Conservation (phyloP, 1,140 invertebrate species). For the Sycobia sp. region DNA sequence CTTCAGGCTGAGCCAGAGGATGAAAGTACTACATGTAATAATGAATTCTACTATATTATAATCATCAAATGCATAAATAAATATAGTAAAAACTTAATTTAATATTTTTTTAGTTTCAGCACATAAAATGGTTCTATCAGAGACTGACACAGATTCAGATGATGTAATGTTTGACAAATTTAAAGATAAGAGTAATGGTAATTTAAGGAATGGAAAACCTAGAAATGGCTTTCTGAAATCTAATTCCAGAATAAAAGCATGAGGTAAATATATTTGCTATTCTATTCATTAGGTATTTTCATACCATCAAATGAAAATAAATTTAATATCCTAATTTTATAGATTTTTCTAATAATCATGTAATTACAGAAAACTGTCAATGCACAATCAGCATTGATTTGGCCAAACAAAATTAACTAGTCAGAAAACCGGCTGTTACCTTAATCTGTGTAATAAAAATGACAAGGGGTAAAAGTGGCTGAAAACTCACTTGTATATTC, state of each 20-base stretch:
- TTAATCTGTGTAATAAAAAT: conserved; percentile 36
- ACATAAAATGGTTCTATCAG: conserved; percentile 56
- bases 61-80: conserved; percentile 14
- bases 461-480: conserved; percentile 11
- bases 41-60: background rate
- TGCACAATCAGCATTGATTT: conserved; percentile 35
- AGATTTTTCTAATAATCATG: background rate
- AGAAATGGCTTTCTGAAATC: conserved; percentile 54
- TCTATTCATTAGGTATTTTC: background rate
- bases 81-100: conserved; percentile 12
- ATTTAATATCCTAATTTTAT: background rate
- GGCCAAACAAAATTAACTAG: conserved; percentile 44
- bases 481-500: background rate
- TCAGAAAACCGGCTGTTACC: conserved; percentile 42
- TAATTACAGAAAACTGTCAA: conserved; percentile 17
- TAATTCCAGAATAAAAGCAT: conserved; percentile 51
- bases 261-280: conserved; percentile 37
- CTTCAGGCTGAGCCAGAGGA: conserved; percentile 56
- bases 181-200: conserved; percentile 48
- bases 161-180: conserved; percentile 57
- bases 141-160: conserved; percentile 58
- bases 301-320: too few relatives aligned
- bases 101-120: conserved; percentile 48
- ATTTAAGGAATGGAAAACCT: conserved; percentile 51
- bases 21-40: conserved; percentile 52